A percentile compares a stretch with the other conserved stretches of the same genome.
These are phyloP conservation scores for Sitta carolinensis DNA, from an alignment of 2,797 vertebrate species.

Conservation along the genomic window DNA sequence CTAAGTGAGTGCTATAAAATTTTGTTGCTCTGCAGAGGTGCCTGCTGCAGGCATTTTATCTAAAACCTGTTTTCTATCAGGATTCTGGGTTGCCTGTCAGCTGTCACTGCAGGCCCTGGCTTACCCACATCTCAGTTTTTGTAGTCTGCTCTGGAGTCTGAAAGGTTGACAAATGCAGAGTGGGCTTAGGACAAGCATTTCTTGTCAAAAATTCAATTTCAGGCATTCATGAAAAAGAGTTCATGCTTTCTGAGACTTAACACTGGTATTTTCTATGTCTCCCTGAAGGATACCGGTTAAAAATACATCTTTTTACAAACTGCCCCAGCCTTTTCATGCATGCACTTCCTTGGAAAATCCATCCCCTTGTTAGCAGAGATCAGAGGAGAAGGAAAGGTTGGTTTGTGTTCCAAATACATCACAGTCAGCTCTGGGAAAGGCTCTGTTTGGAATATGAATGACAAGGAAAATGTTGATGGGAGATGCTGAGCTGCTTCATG, in stretches of 20 bases:
- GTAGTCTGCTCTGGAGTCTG: not conserved
- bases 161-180: not conserved
- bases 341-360: not conserved
- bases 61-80: not conserved
- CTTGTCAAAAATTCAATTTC: not conserved
- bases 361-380: not conserved
- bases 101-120: not conserved
- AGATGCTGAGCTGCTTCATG: not conserved
- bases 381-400: not conserved
- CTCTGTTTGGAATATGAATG: not conserved
- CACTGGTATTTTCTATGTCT: not conserved
- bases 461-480: conserved; percentile 12
- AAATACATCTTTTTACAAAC: not conserved
- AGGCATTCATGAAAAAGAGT: not conserved
- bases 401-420: not conserved
- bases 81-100: not conserved
- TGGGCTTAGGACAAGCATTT: not conserved
- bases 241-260: not conserved
- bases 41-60: not conserved
- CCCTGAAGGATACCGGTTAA: not conserved
- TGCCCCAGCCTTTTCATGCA: not conserved
- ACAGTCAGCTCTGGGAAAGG: not conserved
- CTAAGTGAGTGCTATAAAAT: not conserved
- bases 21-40: not conserved
- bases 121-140: not conserved